Percentiles rank a stretch among this genome's conserved stretches.
Evolutionary conservation across 2,797 vertebrate species (phyloP).

Genomic region (Cyclopterus lumpus): DNA sequence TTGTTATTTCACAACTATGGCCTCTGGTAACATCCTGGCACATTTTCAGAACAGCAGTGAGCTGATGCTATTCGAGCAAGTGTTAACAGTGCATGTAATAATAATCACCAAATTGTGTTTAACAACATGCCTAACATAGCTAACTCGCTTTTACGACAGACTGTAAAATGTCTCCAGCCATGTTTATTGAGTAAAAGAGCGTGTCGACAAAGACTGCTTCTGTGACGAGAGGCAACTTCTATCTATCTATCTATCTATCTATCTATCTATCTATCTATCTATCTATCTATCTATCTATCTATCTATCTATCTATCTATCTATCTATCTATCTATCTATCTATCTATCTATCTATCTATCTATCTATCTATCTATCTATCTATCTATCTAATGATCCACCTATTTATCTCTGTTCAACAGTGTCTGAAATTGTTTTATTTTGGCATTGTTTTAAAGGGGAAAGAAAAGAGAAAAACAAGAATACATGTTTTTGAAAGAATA

Average conservation of each 20-base stretch:
- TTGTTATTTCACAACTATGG: conserved; percentile 10
- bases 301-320: background rate
- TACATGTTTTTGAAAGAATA: background rate
- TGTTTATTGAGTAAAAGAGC: conserved; percentile 12
- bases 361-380: too few relatives aligned
- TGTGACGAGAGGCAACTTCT: conserved; percentile 42
- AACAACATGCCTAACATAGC: conserved; percentile 51
- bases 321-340: too few relatives aligned
- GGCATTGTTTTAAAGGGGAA: background rate
- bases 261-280: too few relatives aligned
- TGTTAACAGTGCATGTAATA: conserved; percentile 51
- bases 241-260: background rate
- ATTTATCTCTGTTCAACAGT: too few relatives aligned
- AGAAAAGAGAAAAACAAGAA: background rate
- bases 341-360: background rate
- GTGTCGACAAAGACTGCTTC: conserved; percentile 8
- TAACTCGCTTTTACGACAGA: conserved; percentile 22
- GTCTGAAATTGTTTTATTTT: too few relatives aligned
- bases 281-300: background rate
- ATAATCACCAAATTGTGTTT: conserved; percentile 46
- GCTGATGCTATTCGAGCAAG: conserved; percentile 37
- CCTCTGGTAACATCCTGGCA: conserved; percentile 16
- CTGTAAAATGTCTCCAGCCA: conserved; percentile 21
- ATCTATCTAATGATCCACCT: too few relatives aligned
- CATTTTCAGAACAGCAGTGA: conserved; percentile 43